Evolutionary conservation across 2,888 invertebrate species (phyloP).

Genomic region (Sphecodes monilicornis): DNA sequence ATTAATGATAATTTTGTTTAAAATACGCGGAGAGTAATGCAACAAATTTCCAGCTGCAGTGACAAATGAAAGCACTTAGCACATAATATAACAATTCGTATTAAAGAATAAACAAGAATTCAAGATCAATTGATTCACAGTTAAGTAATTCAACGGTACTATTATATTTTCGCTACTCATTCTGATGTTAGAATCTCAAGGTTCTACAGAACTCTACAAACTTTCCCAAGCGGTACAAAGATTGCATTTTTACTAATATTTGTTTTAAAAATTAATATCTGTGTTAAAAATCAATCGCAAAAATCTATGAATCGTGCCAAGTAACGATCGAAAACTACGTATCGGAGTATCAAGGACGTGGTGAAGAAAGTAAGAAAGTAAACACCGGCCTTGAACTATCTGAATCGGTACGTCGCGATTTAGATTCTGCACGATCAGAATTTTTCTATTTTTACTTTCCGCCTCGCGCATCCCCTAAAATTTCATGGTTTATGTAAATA

Average conservation of each 20-base stretch:
- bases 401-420: conserved; percentile 37
- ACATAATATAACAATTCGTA: background rate
- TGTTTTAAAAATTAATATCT: no score
- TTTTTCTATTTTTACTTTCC: conserved; percentile 22
- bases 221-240: no score
- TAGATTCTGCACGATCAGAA: conserved; percentile 12
- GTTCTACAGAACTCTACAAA: background rate
- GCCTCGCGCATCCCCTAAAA: background rate
- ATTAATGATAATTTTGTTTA: background rate
- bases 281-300: background rate
- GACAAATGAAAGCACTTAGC: background rate
- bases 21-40: background rate
- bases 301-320: background rate
- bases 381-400: conserved; percentile 57
- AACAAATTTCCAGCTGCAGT: background rate
- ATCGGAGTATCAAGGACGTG: conserved; percentile 38
- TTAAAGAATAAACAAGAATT: background rate
- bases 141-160: background rate
- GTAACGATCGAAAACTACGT: conserved; percentile 39
- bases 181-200: background rate
- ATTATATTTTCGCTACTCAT: background rate
- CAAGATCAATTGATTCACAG: background rate
- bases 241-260: no score
- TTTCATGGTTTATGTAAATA: background rate
- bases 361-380: conserved; percentile 67